These are phyloP conservation scores for Drosophila ercepeae DNA, from an alignment of 1,140 invertebrate genomes.

Conservation along the genomic window DNA sequence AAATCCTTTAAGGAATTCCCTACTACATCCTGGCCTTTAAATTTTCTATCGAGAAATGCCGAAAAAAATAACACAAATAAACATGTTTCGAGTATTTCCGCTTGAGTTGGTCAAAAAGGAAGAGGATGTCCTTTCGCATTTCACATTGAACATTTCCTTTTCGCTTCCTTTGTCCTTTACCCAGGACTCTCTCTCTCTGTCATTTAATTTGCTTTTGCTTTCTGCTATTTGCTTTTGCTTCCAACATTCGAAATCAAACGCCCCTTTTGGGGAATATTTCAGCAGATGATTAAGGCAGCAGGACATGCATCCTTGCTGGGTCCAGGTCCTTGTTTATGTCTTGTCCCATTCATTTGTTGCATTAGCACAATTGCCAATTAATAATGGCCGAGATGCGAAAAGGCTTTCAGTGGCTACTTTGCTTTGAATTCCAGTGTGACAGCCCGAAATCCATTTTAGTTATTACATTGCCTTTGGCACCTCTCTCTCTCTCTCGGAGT, in stretches of 20 bases:
- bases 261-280: conserved; percentile 21
- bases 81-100: conserved; percentile 23
- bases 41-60: conserved; percentile 23
- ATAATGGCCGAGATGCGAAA: conserved; percentile 47
- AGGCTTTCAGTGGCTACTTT: conserved; percentile 32
- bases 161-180: background rate
- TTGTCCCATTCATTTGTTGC: conserved; percentile 18
- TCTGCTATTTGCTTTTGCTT: conserved; percentile 6
- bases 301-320: background rate
- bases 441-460: conserved; percentile 46
- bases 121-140: background rate
- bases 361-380: conserved; percentile 63
- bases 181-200: background rate
- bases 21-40: too few species aligned
- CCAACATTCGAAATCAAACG: conserved; percentile 35
- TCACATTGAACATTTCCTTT: background rate
- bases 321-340: too few species aligned
- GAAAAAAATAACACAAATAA: background rate
- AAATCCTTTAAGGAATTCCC: too few species aligned
- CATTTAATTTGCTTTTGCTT: conserved; percentile 11
- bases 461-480: conserved; percentile 44
- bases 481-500: conserved; percentile 22
- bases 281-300: background rate
- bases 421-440: conserved; percentile 28
- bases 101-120: background rate